Conservation (phyloP, 2,888 invertebrate species). For the Drosophila prostipennis region DNA sequence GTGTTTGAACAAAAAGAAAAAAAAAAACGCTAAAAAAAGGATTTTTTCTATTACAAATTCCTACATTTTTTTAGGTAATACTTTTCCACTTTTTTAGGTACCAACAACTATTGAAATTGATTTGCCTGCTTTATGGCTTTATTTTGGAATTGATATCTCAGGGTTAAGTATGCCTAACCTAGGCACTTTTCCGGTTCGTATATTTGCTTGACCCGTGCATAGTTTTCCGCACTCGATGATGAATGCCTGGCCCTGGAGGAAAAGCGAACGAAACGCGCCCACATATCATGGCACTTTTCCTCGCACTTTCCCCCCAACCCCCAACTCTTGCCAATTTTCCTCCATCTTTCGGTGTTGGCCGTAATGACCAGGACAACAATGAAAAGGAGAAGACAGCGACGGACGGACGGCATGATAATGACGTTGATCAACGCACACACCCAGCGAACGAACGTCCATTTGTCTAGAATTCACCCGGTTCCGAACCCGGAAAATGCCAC, state of each 20-base stretch:
- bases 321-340: neutral
- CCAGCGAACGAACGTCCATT: conserved; percentile 66
- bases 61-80: neutral
- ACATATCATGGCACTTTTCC: conserved; percentile 64
- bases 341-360: conserved; percentile 62
- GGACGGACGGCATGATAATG: conserved; percentile 61
- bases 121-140: neutral
- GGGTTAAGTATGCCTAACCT: conserved; percentile 20
- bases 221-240: conserved; percentile 33
- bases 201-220: conserved; percentile 5
- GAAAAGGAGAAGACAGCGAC: conserved; percentile 38
- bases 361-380: conserved; percentile 58
- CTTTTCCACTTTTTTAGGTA: too few species aligned
- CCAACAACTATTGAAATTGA: neutral
- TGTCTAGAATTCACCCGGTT: conserved; percentile 53
- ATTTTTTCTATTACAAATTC: neutral
- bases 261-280: conserved; percentile 41
- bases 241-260: conserved; percentile 25
- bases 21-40: too few species aligned
- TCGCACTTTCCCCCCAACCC: neutral
- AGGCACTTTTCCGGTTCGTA: neutral
- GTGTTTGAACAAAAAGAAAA: too few species aligned
- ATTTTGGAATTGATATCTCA: conserved; percentile 6
- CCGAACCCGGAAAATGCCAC: neutral
- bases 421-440: conserved; percentile 75